Conservation (phyloP, 2,888 invertebrate genomes). For the Eudemis profundana region DNA sequence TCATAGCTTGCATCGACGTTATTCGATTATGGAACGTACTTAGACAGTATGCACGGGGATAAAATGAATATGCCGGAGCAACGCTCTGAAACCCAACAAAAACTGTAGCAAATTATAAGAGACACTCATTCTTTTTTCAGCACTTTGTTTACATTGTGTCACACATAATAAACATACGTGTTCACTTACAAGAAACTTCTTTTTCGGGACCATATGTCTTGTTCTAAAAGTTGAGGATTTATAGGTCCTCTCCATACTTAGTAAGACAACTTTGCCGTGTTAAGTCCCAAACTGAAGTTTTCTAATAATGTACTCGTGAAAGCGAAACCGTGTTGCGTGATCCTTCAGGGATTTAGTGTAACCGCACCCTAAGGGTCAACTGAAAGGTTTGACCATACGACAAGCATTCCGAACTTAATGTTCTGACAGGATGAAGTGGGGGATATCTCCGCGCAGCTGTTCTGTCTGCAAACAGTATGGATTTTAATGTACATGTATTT, state of each 20-base stretch:
- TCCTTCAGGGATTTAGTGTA: slow-evolving; percentile 74
- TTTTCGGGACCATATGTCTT: slow-evolving; percentile 22
- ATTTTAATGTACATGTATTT: background rate
- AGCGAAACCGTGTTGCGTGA: slow-evolving; percentile 76
- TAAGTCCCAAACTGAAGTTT: slow-evolving; percentile 49
- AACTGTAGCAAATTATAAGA: too few species aligned
- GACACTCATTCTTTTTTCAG: background rate
- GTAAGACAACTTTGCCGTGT: slow-evolving; percentile 39
- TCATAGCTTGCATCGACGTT: slow-evolving; percentile 19
- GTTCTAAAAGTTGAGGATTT: slow-evolving; percentile 37
- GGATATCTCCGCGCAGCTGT: background rate
- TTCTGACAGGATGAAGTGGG: background rate
- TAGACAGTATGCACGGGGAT: background rate
- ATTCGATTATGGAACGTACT: slow-evolving; percentile 20
- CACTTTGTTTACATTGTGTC: background rate
- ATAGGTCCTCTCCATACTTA: slow-evolving; percentile 33
- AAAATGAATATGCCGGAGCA: background rate
- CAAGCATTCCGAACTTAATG: slow-evolving; percentile 59
- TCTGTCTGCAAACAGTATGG: background rate
- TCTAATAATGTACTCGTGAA: slow-evolving; percentile 68
- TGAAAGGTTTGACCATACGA: slow-evolving; percentile 78
- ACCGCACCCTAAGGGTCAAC: slow-evolving; percentile 78
- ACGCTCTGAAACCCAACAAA: background rate
- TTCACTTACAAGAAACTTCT: slow-evolving; percentile 9
- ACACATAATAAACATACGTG: background rate